Conservation (phyloP, 2,113 vertebrate species). For the Eclectus roratus region DNA sequence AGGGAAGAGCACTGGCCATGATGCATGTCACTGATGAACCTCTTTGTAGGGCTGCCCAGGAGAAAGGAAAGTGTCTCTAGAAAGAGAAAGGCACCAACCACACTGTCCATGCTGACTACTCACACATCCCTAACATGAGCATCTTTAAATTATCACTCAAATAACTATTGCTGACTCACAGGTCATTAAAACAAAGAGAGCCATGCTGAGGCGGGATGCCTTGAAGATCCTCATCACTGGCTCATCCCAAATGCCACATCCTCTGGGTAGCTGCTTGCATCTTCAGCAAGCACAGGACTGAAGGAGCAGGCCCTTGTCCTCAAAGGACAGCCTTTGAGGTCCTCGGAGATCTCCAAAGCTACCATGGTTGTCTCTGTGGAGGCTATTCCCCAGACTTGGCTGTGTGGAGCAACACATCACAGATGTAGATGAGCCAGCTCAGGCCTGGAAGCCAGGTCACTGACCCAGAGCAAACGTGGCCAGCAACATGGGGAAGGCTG, state of each 20-base stretch:
- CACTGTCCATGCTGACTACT: background rate
- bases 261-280: background rate
- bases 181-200: background rate
- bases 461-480: fast-evolving
- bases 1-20: fast-evolving
- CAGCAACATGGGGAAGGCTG: background rate
- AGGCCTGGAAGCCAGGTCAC: background rate
- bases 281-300: background rate
- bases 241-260: background rate
- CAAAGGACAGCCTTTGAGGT: background rate
- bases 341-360: background rate
- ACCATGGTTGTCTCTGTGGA: fast-evolving
- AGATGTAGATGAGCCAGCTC: background rate
- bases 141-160: background rate
- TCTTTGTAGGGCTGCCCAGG: background rate
- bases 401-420: background rate
- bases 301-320: background rate
- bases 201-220: background rate
- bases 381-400: background rate
- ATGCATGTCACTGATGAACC: background rate
- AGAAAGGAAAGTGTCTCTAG: background rate
- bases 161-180: background rate
- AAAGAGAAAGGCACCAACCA: background rate
- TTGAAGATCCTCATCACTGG: background rate
- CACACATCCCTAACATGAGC: background rate